Evolutionary conservation across 2,797 vertebrate species (phyloP).

Genomic region (Amazonetta brasiliensis): DNA sequence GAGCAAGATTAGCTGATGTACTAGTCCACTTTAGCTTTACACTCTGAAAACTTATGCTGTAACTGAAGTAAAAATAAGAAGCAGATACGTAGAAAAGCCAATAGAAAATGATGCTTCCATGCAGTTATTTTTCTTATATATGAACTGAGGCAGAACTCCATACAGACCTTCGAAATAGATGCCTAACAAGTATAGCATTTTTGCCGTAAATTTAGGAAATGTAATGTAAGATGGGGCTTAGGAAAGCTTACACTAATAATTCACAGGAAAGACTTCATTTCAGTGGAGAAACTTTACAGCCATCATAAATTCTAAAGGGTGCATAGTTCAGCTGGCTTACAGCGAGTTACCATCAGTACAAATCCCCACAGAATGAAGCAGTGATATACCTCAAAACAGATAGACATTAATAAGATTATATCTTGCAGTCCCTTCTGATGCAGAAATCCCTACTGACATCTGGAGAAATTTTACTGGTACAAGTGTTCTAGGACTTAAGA

Average conservation of each 20-base stretch:
- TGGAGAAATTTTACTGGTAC: background rate
- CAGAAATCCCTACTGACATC: background rate
- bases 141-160: background rate
- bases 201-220: constrained; percentile 6
- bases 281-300: constrained; percentile 4
- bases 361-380: background rate
- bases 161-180: constrained; percentile 5
- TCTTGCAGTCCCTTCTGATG: background rate
- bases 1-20: background rate
- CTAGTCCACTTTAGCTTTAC: background rate
- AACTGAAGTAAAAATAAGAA: constrained; percentile 13
- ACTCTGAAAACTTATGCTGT: background rate
- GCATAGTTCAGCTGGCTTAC: background rate
- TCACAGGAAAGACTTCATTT: constrained; percentile 9
- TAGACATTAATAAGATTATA: background rate
- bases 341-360: background rate
- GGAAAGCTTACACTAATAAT: constrained; percentile 3
- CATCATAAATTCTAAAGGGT: constrained; percentile 9
- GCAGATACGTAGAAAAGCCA: background rate
- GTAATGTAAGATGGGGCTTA: background rate
- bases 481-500: background rate
- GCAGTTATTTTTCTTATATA: background rate
- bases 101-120: background rate
- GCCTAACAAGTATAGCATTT: background rate
- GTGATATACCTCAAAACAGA: background rate